Percentiles rank a stretch among this genome's conserved stretches.
phyloP scores from a whole-genome alignment of 2,797 vertebrate species.

The Valencia hispanica region DNA sequence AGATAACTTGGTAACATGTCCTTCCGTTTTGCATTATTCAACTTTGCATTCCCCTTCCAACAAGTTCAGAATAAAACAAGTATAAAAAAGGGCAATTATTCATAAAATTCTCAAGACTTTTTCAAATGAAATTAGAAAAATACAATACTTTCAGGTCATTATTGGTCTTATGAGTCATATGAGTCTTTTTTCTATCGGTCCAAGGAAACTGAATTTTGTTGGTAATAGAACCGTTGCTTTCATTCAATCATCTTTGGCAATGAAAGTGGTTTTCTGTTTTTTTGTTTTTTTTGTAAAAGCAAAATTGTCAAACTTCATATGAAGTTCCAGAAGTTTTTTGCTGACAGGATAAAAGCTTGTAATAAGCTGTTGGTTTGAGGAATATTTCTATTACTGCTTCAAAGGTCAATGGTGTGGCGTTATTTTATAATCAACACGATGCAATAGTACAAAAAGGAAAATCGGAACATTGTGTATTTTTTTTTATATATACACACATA shows the following conservation, averaged over 20 bases:
- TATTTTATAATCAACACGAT: constrained; percentile 2
- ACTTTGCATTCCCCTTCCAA: background rate
- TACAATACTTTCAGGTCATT: background rate
- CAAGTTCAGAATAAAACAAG: background rate
- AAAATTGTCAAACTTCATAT: background rate
- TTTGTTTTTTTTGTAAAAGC: background rate
- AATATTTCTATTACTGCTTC: constrained; percentile 6
- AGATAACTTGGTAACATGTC: background rate
- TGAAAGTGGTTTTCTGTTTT: background rate
- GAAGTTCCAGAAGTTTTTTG: background rate
- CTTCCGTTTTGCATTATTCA: background rate
- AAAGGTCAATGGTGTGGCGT: background rate
- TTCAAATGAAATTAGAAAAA: background rate
- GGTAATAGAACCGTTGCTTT: background rate
- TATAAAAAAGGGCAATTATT: background rate
- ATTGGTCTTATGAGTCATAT: background rate
- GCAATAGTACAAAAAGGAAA: constrained; percentile 5
- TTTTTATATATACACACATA: background rate
- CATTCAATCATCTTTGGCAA: background rate
- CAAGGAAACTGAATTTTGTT: background rate
- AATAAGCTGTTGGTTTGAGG: background rate
- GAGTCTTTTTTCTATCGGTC: background rate
- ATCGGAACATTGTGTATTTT: constrained; percentile 8
- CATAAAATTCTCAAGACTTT: background rate
- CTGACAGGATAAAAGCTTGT: background rate